Conservation (phyloP, 2,113 vertebrate species). For the Sapajus apella region DNA sequence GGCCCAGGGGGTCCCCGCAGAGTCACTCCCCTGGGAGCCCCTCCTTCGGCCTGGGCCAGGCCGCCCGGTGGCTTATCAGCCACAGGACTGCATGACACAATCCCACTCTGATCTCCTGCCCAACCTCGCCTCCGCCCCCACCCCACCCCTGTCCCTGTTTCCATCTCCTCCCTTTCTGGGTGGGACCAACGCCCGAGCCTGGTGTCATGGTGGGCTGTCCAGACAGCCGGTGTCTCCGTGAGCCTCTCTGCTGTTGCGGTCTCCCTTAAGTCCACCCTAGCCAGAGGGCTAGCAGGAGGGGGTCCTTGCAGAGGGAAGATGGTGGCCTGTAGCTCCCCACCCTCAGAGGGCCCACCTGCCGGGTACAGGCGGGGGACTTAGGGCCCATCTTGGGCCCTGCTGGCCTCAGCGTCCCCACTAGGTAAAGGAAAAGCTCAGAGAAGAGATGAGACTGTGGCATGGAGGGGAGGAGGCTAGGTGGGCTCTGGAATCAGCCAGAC, state of each 20-base stretch:
- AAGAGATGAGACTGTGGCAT: background rate
- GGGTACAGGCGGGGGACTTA: background rate
- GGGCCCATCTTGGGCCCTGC: background rate
- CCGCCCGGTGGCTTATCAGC: constrained; percentile 59
- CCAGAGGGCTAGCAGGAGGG: background rate
- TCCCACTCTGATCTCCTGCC: constrained; percentile 73
- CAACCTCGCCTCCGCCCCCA: constrained; percentile 14
- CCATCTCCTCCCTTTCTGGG: constrained; percentile 62
- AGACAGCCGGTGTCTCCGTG: background rate
- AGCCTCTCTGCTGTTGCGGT: background rate
- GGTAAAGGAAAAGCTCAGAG: background rate
- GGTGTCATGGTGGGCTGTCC: background rate
- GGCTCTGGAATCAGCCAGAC: background rate
- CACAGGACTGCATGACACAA: constrained; percentile 57
- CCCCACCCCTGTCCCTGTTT: constrained; percentile 64
- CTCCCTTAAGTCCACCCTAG: background rate
- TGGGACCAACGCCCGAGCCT: background rate
- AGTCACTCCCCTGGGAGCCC: background rate
- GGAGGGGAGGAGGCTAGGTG: background rate
- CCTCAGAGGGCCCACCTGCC: background rate
- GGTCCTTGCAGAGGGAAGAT: background rate
- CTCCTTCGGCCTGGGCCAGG: background rate
- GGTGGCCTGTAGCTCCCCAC: background rate
- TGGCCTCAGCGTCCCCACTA: background rate
- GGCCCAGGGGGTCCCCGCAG: background rate